Percentiles rank a stretch among this genome's conserved stretches.
phyloP scores from a whole-genome alignment of 92 coral and sea anemone species.

The Parazoanthus swiftii region DNA sequence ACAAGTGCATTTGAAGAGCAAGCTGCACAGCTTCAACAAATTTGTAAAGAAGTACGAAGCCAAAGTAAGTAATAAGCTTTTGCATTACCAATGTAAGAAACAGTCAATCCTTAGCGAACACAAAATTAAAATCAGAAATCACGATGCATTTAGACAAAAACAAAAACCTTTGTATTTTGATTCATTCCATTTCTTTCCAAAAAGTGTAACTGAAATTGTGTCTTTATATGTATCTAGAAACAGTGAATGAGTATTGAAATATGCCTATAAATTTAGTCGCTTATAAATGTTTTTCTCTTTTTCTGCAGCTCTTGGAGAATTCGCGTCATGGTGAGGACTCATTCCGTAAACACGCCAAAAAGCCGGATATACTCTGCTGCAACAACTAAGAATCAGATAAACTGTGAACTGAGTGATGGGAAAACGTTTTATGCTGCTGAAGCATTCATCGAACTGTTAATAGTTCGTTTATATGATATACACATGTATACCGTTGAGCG shows the following conservation, averaged over 20 bases:
- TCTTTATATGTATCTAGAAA: background rate
- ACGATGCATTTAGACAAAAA: background rate
- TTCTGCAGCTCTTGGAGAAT: background rate
- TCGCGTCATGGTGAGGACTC: background rate
- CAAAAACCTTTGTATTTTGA: too few relatives aligned
- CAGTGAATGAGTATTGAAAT: background rate
- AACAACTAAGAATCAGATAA: background rate
- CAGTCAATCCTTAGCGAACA: background rate
- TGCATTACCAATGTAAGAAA: background rate
- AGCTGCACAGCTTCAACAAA: slow-evolving; percentile 17
- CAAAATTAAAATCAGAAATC: too few relatives aligned
- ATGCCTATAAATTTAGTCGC: background rate
- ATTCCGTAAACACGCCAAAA: background rate
- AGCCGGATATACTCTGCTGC: background rate
- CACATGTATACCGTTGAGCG: background rate
- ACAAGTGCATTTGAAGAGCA: background rate
- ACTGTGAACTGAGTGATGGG: background rate
- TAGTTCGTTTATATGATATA: background rate
- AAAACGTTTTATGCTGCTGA: too few relatives aligned
- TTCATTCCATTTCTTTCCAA: too few relatives aligned
- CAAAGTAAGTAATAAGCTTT: slow-evolving; percentile 2
- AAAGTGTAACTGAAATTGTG: too few relatives aligned
- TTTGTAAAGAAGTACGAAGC: slow-evolving; percentile 34
- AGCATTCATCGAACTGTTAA: background rate
- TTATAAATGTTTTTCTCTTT: too few relatives aligned